Conservation (phyloP, 2,113 vertebrate species). For the Lagopus leucura region DNA sequence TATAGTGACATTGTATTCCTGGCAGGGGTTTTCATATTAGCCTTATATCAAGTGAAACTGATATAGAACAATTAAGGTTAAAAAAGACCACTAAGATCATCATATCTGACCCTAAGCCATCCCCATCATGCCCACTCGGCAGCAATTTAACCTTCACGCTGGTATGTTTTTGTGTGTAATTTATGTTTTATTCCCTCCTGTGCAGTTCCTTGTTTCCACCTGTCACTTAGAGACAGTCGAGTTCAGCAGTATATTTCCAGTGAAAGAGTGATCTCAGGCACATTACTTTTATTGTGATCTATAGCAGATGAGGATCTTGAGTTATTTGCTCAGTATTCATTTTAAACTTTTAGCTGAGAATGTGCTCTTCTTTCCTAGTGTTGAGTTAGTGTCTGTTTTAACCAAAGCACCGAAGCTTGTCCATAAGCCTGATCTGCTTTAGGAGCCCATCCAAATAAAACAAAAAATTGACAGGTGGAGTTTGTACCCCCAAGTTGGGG, state of each 20-base stretch:
- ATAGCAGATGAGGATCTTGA: not conserved
- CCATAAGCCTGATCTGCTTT: not conserved
- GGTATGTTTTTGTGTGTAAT: not conserved
- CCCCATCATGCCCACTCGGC: too few relatives aligned
- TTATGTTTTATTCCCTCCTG: not conserved
- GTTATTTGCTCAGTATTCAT: not conserved
- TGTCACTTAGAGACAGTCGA: not conserved
- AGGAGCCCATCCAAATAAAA: constrained; percentile 36
- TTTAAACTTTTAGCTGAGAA: constrained; percentile 19
- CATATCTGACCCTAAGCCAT: too few relatives aligned
- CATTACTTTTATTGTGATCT: not conserved
- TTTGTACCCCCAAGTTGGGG: constrained; percentile 4
- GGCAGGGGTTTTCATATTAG: not conserved
- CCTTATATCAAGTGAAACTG: not conserved
- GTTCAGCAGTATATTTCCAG: not conserved
- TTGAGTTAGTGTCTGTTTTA: constrained; percentile 28
- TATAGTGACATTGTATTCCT: not conserved
- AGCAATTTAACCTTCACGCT: not conserved
- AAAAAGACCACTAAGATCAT: too few relatives aligned
- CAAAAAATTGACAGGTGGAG: not conserved
- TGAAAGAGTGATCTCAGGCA: not conserved
- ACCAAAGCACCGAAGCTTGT: constrained; percentile 9
- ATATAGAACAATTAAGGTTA: not conserved
- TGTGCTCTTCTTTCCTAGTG: constrained; percentile 35
- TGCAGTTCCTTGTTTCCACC: not conserved